Conservation (phyloP, 2,113 vertebrate genomes). For the Prinia subflava region DNA sequence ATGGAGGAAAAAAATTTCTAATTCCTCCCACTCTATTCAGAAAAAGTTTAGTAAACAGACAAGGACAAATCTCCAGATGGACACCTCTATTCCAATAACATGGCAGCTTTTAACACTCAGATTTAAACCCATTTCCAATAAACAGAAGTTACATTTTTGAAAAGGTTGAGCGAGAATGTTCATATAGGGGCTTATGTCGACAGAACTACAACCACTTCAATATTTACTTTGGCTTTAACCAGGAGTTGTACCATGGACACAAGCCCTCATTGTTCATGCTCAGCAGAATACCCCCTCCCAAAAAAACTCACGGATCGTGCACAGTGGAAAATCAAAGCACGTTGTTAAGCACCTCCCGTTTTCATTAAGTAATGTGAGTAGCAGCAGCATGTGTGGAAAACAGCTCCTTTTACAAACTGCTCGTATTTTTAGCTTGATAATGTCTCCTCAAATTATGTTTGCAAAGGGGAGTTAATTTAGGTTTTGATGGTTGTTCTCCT, state of each 20-base stretch:
- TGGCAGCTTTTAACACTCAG: neutral
- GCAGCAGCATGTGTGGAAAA: neutral
- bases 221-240: conserved; percentile 20
- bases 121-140: neutral
- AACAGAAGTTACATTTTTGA: neutral
- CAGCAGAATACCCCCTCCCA: neutral
- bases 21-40: neutral
- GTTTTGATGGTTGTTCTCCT: neutral
- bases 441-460: neutral
- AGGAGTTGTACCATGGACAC: neutral
- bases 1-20: neutral
- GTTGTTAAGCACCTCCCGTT: neutral
- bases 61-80: neutral
- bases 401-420: neutral
- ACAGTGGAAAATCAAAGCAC: neutral
- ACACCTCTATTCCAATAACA: neutral
- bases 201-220: neutral
- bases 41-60: neutral
- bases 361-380: neutral
- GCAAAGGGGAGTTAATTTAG: neutral
- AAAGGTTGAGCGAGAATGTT: neutral
- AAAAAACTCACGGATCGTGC: neutral
- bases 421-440: neutral
- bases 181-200: neutral
- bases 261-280: conserved; percentile 16